Evolutionary conservation across 2,797 vertebrate genomes (phyloP), one percentile per base, ranked within the genome.

Genomic region (Labroides dimidiatus): DNA sequence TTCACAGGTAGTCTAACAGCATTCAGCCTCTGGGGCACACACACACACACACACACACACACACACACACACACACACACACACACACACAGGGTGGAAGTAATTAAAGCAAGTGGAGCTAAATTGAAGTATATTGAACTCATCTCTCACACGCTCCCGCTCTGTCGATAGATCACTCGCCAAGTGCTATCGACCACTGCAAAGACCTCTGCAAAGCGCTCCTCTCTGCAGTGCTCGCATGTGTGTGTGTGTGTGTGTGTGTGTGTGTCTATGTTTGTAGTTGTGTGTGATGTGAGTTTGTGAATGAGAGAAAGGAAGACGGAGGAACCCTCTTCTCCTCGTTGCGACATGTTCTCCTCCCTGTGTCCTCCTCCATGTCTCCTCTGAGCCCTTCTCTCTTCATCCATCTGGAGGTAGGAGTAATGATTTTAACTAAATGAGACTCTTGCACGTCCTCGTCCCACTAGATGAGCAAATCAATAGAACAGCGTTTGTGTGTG

Each of bases 121-220:
- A 92, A 91, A 93, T 91, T 91, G 87, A 93, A 92, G 90, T 84
- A 83, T 92, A 93, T 90, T 91, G 92, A 93, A 90, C 87, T 91
- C 87, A 88, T 91, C 89, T 90, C 89, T 91, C 91, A 88, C 81
- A 76, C 68, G 60, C 72, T 81, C 70, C 77, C 36, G 1, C 79
- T 81, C 82, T 69, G 85, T 91, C 87, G 36, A 91, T 91, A 90
- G 86, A 90, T 92, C 87, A 85, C 84, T 85, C 48, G 57, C 82
- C 87, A 85, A 86, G 83, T 66, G 17, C 71, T 87, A 92, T 93
- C 82, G 91, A 93, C 84, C 70, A 27, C 68, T 72, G 73, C 69
- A 80, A 76, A 60, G 56, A 72, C 83, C 76, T 58, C 76, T 85
- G 81, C 75, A 86, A 65, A 84, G 70, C 79, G 56, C 61, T 76